A percentile compares a stretch with the other conserved stretches of the same genome.
phyloP scores from a whole-genome alignment of 35 echinoderm and acorn worm species.

The Lytechinus variegatus region DNA sequence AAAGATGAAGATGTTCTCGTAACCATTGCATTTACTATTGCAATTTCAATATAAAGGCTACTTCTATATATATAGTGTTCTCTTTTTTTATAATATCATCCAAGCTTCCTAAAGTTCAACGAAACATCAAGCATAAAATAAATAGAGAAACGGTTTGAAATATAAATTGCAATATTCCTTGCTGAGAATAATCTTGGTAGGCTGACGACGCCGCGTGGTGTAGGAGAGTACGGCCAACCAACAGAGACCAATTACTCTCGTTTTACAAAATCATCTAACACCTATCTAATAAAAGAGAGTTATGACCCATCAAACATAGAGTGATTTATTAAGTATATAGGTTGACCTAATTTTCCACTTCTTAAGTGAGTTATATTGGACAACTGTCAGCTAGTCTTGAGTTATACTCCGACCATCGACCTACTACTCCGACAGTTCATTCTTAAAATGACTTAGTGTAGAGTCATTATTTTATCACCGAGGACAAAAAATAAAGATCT shows the following conservation, averaged over 20 bases:
- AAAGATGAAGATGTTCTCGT: too few species aligned
- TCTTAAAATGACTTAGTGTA: background rate
- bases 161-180: too few species aligned
- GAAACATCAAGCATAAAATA: too few species aligned
- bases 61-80: too few species aligned
- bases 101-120: too few species aligned
- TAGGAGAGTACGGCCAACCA: background rate
- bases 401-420: background rate
- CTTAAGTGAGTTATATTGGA: background rate
- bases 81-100: too few species aligned
- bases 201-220: background rate
- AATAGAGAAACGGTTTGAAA: too few species aligned
- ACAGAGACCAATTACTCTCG: background rate
- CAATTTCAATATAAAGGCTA: too few species aligned
- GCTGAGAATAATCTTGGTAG: background rate
- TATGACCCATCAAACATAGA: background rate
- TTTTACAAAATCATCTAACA: background rate
- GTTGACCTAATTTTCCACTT: background rate
- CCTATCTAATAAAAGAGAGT: constrained; percentile 13
- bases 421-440: background rate
- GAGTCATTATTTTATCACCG: background rate
- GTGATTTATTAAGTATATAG: background rate
- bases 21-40: too few species aligned
- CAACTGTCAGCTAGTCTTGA: background rate
- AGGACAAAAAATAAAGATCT: background rate